phyloP scores from a whole-genome alignment of 2,797 vertebrate genomes.

The Cryptoprocta ferox region DNA sequence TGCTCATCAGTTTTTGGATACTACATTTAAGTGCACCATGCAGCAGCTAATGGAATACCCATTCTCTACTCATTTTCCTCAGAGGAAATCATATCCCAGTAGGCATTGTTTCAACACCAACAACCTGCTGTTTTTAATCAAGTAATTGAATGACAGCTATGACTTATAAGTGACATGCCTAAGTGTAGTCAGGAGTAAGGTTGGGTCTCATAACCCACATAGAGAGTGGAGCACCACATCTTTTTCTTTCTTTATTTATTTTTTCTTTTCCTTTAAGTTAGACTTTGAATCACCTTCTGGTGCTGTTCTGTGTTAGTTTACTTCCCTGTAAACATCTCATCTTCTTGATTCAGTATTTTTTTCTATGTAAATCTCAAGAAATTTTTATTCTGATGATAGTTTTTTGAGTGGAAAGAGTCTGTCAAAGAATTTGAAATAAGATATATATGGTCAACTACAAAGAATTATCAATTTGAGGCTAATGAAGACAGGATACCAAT shows the following conservation, averaged over 20 bases:
- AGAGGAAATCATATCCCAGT: constrained; percentile 48
- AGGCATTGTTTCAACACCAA: constrained; percentile 54
- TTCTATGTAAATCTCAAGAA: neutral
- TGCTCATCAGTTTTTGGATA: constrained; percentile 24
- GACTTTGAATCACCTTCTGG: neutral
- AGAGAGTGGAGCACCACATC: neutral
- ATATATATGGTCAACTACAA: neutral
- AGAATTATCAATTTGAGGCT: constrained; percentile 43
- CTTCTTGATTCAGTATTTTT: constrained; percentile 39
- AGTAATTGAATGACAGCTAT: constrained; percentile 57
- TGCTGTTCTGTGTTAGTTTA: neutral
- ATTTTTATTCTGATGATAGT: constrained; percentile 26
- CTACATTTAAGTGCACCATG: constrained; percentile 10
- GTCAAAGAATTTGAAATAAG: constrained; percentile 49
- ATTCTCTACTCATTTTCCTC: constrained; percentile 55
- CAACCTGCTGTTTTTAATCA: constrained; percentile 67
- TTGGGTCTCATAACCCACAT: neutral
- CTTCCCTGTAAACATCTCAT: neutral
- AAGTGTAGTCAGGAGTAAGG: neutral
- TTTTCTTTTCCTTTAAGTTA: constrained; percentile 26
- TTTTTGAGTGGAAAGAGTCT: constrained; percentile 53
- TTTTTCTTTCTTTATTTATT: neutral
- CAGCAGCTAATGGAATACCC: constrained; percentile 41
- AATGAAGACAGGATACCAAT: constrained; percentile 35
- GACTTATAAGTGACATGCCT: constrained; percentile 27